A percentile compares a stretch with the other conserved stretches of the same genome.
phyloP scores from a whole-genome alignment of 2,888 invertebrate genomes.

The Heteropelma amictum region DNA sequence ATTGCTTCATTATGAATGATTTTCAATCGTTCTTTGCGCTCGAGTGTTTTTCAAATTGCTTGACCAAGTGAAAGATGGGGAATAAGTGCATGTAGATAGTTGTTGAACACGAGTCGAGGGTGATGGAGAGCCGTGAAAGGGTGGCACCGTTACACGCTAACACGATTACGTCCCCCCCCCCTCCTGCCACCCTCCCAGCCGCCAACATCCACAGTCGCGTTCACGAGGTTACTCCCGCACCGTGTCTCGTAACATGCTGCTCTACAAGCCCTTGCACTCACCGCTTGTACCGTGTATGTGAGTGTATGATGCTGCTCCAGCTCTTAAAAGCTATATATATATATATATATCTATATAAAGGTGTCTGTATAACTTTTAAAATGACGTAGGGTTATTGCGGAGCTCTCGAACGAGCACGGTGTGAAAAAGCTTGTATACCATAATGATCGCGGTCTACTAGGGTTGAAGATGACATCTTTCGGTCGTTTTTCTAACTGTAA shows the following conservation, averaged over 20 bases:
- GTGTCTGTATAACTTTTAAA: conserved; percentile 38
- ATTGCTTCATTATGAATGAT: too few species aligned
- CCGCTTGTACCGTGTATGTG: neutral
- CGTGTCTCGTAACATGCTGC: conserved; percentile 44
- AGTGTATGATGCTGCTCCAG: conserved; percentile 9
- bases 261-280: conserved; percentile 30
- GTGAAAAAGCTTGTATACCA: conserved; percentile 17
- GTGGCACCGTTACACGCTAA: conserved; percentile 69
- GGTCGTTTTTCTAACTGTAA: conserved; percentile 67
- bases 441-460: conserved; percentile 40
- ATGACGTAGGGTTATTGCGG: conserved; percentile 69
- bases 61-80: neutral
- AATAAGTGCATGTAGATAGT: neutral
- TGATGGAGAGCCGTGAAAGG: conserved; percentile 55
- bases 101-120: conserved; percentile 35
- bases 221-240: conserved; percentile 57
- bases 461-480: neutral
- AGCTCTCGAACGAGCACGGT: conserved; percentile 20
- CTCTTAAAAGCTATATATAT: neutral
- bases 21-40: too few species aligned
- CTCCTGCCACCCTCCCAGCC: too few species aligned
- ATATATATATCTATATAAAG: neutral
- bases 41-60: too few species aligned
- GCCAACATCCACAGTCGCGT: conserved; percentile 58
- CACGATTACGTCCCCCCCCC: too few species aligned